Conservation (phyloP, 2,113 vertebrate species). For the Platycercus adscitus region DNA sequence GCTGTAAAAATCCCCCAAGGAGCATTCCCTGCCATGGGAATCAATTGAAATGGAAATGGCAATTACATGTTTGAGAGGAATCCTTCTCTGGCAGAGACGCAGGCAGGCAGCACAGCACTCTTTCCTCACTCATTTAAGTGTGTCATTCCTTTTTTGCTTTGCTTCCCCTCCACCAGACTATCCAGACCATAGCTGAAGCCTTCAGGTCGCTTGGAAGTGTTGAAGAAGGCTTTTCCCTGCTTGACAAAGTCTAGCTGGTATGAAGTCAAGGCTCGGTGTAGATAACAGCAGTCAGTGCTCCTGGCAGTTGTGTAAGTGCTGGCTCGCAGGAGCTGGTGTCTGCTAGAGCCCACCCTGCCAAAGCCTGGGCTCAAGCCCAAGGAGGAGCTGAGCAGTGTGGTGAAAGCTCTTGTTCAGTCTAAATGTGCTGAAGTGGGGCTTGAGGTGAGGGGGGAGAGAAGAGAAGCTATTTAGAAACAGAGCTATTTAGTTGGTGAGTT, state of each 20-base stretch:
- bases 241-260: background rate
- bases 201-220: background rate
- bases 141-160: background rate
- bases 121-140: background rate
- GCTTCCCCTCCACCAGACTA: background rate
- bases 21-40: conserved; percentile 35
- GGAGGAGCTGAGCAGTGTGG: background rate
- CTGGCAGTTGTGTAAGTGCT: background rate
- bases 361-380: background rate
- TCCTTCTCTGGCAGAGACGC: background rate
- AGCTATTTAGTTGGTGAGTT: background rate
- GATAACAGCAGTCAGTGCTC: background rate
- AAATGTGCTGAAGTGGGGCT: conserved; percentile 4
- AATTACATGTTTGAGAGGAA: background rate
- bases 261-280: rapidly evolving
- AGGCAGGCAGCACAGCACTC: background rate
- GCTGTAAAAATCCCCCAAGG: conserved; percentile 41
- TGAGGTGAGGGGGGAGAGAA: no score
- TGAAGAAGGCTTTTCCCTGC: background rate
- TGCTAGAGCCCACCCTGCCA: background rate
- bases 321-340: background rate
- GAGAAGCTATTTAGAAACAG: background rate
- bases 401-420: background rate
- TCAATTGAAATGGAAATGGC: conserved; percentile 44
- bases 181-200: background rate